Base-by-base conservation (phyloP, 2,113 vertebrate genomes). In the Cyanoliseus patagonus region DNA sequence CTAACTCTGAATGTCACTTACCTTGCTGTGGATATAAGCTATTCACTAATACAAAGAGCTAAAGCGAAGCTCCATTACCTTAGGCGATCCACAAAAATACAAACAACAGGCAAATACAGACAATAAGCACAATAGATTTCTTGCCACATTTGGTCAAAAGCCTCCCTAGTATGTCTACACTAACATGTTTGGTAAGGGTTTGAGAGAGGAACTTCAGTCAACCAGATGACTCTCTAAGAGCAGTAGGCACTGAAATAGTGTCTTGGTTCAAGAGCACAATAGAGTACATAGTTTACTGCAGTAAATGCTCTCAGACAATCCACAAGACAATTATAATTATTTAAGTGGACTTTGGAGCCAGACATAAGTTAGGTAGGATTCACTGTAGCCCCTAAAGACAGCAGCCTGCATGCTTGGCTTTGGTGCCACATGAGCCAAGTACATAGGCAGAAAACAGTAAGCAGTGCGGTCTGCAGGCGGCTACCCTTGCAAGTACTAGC, bases 341-440 rank as follows among this genome's bases (percentile, higher is more conserved):
- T 46, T 51, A 33, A 81, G 10, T 6, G 17, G 33, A 30, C 53
- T 83, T 20, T 13, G 33, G 37, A 77, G 59, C 33, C 28, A 74
- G 42, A 31, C 0, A 0, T 13, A 61, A 59, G 28, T 23, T 42
- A n/a, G 49, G 64, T 6, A 70, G 68, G 41, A 23, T 17, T 72
- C 25, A 3, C 14, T 1, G 20, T 27, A 30, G 52, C 20, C 25
- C 53, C 19, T 72, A 18, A 41, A 51, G 25, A 22, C 2, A 49
- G 39, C 78, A 87, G 53, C 47, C 28, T 30, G n/a, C 20, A 46
- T 4, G 1, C 11, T 18, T 20, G 90, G 30, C 39, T 69, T 18
- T 46, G 46, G 42, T 63, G 49, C 44, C 59, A n/a, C 52, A 30
- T 8, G 1, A 67, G 46, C 13, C 33, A 72, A 10, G 24, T 11